Evolutionary conservation across 2,888 invertebrate species (phyloP).

Genomic region (Myopa tessellatipennis): DNA sequence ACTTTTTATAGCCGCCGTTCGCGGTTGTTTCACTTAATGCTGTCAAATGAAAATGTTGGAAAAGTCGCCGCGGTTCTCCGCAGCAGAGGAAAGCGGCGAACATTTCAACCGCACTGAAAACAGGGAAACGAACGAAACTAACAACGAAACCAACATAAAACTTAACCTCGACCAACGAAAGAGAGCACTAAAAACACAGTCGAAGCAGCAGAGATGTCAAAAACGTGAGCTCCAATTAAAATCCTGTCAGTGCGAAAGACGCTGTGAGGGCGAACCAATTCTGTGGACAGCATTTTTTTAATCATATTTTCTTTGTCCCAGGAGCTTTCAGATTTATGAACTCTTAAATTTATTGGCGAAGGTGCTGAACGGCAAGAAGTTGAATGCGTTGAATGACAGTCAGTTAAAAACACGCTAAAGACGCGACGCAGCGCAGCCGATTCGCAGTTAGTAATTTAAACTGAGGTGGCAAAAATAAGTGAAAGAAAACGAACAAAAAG

Average conservation of each 20-base stretch:
- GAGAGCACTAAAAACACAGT: background rate
- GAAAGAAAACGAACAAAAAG: background rate
- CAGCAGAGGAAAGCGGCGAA: background rate
- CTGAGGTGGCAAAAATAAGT: background rate
- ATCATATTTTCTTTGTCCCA: background rate
- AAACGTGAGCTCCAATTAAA: background rate
- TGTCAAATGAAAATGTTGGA: constrained; percentile 34
- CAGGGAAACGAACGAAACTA: background rate
- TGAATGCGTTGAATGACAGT: background rate
- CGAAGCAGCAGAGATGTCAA: background rate
- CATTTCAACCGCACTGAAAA: background rate
- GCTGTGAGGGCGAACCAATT: background rate
- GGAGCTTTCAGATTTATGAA: background rate
- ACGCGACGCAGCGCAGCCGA: no score
- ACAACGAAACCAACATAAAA: background rate
- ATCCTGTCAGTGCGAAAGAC: background rate
- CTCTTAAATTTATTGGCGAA: background rate
- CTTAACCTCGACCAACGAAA: background rate
- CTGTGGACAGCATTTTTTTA: background rate
- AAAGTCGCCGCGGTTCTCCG: background rate
- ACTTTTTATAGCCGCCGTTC: constrained; percentile 13
- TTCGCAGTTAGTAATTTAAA: background rate
- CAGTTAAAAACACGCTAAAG: background rate
- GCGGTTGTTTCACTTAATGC: constrained; percentile 30
- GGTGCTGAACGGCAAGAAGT: background rate